phyloP scores from a whole-genome alignment of 35 echinoderm and acorn worm species.

The Apostichopus californicus region DNA sequence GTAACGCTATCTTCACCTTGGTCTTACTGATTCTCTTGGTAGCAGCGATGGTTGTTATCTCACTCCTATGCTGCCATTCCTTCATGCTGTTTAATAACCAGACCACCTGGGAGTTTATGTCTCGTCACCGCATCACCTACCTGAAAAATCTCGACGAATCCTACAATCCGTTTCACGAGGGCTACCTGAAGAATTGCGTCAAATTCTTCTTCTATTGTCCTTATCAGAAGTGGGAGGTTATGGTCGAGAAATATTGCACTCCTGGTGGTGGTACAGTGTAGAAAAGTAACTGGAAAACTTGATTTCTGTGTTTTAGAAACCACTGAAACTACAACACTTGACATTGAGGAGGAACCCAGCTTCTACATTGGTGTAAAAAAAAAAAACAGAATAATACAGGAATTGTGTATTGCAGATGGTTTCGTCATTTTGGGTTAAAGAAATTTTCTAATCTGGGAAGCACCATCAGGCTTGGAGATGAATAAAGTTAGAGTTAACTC shows the following conservation, averaged over 20 bases:
- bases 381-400: too few species aligned
- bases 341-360: too few species aligned
- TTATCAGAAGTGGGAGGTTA: constrained; percentile 77
- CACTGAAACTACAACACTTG: too few species aligned
- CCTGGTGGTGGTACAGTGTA: neutral
- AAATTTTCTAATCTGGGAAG: too few species aligned
- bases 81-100: constrained; percentile 93
- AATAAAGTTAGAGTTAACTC: too few species aligned
- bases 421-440: too few species aligned
- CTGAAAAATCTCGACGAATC: constrained; percentile 79
- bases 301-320: too few species aligned
- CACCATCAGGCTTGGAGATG: too few species aligned
- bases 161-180: constrained; percentile 91
- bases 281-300: too few species aligned
- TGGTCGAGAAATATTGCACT: constrained; percentile 65
- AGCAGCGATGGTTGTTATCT: constrained; percentile 60
- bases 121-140: constrained; percentile 87
- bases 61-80: constrained; percentile 82
- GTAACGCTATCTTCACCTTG: constrained; percentile 74
- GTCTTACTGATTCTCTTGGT: constrained; percentile 65
- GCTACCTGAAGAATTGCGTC: constrained; percentile 82
- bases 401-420: too few species aligned
- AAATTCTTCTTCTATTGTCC: constrained; percentile 97
- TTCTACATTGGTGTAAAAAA: too few species aligned
- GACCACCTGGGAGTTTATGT: constrained; percentile 99